phyloP scores from a whole-genome alignment of 2,113 vertebrate species.

The Telmatochromis brachygnathus region DNA sequence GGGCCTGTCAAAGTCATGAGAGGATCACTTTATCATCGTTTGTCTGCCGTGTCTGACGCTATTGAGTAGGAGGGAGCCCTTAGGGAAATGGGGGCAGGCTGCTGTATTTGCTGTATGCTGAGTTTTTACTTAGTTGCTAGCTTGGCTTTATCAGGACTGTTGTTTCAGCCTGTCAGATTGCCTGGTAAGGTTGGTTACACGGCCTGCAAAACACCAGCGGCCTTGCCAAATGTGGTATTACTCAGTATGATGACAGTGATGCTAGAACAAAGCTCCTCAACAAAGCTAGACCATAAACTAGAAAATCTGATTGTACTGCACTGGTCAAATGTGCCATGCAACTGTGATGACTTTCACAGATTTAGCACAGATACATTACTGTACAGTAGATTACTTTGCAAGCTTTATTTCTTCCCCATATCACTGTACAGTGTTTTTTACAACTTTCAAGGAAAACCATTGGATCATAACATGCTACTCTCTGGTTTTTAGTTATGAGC shows the following conservation, averaged over 20 bases:
- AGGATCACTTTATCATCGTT: constrained; percentile 99
- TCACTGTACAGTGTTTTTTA: not conserved
- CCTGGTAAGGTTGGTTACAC: constrained; percentile 29
- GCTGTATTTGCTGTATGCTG: constrained; percentile 65
- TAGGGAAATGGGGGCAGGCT: constrained; percentile 58
- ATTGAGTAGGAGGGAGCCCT: constrained; percentile 73
- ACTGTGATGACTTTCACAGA: not conserved
- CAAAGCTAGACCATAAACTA: not conserved
- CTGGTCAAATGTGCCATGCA: not conserved
- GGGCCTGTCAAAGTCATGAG: constrained; percentile 78
- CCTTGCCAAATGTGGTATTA: constrained; percentile 17
- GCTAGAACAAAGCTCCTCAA: not conserved
- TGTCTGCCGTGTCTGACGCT: constrained; percentile 82
- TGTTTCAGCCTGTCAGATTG: constrained; percentile 38
- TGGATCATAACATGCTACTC: not conserved
- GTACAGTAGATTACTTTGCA: not conserved
- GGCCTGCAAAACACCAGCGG: not conserved
- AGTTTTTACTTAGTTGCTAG: constrained; percentile 52
- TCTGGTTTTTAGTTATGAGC: not conserved
- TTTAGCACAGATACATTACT: not conserved
- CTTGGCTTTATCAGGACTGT: constrained; percentile 48
- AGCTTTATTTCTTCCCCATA: not conserved
- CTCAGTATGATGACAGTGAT: constrained; percentile 27
- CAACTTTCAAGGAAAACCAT: not conserved
- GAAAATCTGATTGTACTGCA: not conserved